Evolutionary conservation across 1,140 invertebrate genomes (phyloP).

Genomic region (Cotesia glomerata): DNA sequence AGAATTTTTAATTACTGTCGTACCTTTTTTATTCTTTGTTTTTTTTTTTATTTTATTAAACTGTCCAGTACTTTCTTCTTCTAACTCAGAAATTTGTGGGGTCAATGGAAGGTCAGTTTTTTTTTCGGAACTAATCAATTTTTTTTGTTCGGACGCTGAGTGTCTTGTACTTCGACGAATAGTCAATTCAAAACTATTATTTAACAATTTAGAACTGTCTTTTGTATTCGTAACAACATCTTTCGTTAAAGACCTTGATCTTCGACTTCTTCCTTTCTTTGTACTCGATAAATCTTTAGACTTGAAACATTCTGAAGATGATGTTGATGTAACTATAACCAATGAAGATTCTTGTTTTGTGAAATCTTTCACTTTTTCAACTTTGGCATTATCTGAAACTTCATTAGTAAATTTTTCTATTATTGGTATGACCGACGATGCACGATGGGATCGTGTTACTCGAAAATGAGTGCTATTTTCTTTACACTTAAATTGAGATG

Average conservation of each 20-base stretch:
- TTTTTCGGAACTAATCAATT: no score
- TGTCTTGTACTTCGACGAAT: no score
- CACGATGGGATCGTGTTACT: slow-evolving; percentile 38
- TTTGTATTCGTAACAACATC: slow-evolving; percentile 20
- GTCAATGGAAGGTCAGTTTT: neutral
- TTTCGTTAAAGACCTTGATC: slow-evolving; percentile 33
- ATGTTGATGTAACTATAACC: neutral
- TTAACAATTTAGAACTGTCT: no score
- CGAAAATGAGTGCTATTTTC: slow-evolving; percentile 19
- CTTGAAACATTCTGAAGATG: neutral
- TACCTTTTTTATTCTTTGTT: slow-evolving; percentile 34
- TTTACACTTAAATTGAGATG: neutral
- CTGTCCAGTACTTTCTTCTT: neutral
- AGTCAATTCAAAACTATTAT: no score
- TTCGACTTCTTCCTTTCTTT: neutral
- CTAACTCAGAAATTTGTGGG: neutral
- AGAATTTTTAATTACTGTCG: slow-evolving; percentile 5
- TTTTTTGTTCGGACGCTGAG: no score
- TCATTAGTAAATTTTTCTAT: neutral
- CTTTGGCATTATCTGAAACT: slow-evolving; percentile 1
- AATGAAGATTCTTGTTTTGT: slow-evolving; percentile 24
- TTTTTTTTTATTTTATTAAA: slow-evolving; percentile 14
- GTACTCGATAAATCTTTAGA: neutral
- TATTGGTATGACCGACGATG: slow-evolving; percentile 33
- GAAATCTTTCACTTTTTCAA: slow-evolving; percentile 18